A percentile compares a stretch with the other conserved stretches of the same genome.
Conservation (phyloP, 2,113 vertebrate species). For the Stercorarius parasiticus region DNA sequence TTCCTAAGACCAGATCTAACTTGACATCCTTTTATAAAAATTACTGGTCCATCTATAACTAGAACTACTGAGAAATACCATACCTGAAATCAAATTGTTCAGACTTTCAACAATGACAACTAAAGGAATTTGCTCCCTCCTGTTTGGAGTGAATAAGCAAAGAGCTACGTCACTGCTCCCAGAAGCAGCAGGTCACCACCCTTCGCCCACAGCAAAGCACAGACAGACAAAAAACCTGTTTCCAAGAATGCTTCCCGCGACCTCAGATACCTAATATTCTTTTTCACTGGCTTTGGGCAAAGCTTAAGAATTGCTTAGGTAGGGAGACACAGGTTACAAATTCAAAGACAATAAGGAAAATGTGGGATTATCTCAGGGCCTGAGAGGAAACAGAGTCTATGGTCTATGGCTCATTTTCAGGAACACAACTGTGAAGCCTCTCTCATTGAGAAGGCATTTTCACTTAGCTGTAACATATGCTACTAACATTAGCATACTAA, state of each 20-base stretch:
- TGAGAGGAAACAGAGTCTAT: not conserved
- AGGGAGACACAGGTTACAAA: not conserved
- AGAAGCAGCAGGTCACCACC: not conserved
- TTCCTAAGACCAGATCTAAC: not conserved
- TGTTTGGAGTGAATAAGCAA: not conserved
- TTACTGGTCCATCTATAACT: not conserved
- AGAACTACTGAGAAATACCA: not conserved
- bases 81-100: not conserved
- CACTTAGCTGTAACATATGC: not conserved
- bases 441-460: not conserved
- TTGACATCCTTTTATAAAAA: not conserved
- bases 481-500: not conserved
- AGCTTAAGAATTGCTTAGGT: not conserved
- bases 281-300: not conserved
- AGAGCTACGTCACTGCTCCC: not conserved
- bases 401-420: not conserved
- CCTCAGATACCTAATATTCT: not conserved
- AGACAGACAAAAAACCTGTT: not conserved
- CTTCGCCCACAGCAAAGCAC: not conserved
- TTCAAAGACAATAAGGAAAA: not conserved
- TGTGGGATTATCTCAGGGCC: not conserved
- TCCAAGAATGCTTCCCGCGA: not conserved
- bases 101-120: not conserved
- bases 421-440: not conserved
- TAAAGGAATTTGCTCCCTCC: not conserved